Conservation (phyloP, 2,797 vertebrate genomes). For the Hephaestus fuliginosus region DNA sequence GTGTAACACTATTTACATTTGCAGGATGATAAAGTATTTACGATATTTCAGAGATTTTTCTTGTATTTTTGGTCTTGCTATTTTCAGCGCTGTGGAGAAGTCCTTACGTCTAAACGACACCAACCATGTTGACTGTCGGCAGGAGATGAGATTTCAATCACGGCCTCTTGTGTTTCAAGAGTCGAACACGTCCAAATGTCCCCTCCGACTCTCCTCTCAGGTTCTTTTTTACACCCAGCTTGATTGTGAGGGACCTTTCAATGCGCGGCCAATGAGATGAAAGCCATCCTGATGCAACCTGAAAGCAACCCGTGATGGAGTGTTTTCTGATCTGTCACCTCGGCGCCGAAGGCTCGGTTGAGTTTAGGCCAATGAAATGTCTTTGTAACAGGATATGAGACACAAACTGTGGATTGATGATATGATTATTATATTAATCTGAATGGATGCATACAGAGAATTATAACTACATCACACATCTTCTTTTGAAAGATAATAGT, state of each 20-base stretch:
- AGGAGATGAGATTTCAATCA: neutral
- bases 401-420: neutral
- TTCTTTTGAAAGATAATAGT: neutral
- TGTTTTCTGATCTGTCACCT: constrained; percentile 3
- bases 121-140: neutral
- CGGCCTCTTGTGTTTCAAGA: neutral
- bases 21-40: neutral
- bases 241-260: constrained; percentile 5
- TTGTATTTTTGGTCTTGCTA: neutral
- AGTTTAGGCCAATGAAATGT: neutral
- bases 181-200: no score
- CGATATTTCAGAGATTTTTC: neutral
- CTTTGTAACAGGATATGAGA: no score
- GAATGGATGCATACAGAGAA: neutral
- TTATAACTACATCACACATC: no score
- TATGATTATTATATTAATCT: neutral
- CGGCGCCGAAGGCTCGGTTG: neutral
- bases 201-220: neutral
- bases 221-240: neutral
- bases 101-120: neutral
- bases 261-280: constrained; percentile 1
- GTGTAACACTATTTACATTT: neutral
- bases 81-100: neutral
- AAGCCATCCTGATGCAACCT: constrained; percentile 28
- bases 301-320: neutral